phyloP scores from a whole-genome alignment of 1,140 invertebrate species.

The Temnothorax nylanderi region DNA sequence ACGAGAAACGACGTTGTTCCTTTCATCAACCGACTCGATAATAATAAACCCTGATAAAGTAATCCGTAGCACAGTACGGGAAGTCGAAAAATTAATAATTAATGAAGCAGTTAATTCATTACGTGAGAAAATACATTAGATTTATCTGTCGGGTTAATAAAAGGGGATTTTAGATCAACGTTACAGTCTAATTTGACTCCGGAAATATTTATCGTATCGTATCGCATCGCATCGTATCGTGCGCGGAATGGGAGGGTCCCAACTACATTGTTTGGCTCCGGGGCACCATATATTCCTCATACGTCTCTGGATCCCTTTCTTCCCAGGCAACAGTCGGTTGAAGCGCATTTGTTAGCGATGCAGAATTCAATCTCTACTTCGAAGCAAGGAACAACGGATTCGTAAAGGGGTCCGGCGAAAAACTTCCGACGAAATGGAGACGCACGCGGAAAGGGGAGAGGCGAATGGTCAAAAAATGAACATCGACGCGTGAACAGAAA shows the following conservation, averaged over 20 bases:
- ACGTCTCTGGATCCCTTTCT: constrained; percentile 50
- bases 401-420: background rate
- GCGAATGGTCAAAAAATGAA: background rate
- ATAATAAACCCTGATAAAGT: background rate
- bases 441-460: background rate
- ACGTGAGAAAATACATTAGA: background rate
- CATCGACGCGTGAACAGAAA: background rate
- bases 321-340: constrained; percentile 33
- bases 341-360: constrained; percentile 53
- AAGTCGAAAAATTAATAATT: background rate
- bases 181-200: background rate
- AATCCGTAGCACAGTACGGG: background rate
- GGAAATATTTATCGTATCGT: background rate
- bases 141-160: background rate
- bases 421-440: background rate
- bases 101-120: background rate
- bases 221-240: background rate
- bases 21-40: background rate
- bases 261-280: background rate
- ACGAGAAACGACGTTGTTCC: background rate
- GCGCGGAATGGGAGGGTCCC: background rate
- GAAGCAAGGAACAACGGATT: constrained; percentile 12
- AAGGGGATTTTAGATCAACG: background rate
- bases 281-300: constrained; percentile 21
- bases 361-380: constrained; percentile 57